These are phyloP conservation scores for Mus pahari DNA, from an alignment of 2,113 vertebrate genomes.

Conservation along the genomic window DNA sequence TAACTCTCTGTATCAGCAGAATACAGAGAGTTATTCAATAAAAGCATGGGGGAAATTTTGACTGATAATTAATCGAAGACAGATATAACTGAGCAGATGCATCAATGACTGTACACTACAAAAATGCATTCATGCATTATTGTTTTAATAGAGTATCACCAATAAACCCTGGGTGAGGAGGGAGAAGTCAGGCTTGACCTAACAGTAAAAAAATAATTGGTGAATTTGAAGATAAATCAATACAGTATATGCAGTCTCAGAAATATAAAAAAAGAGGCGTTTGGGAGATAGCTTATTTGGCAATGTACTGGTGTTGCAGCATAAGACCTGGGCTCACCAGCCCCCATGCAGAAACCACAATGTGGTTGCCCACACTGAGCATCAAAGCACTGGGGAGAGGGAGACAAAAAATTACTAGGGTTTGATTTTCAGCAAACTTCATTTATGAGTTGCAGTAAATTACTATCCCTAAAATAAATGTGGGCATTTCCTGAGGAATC, in stretches of 20 bases:
- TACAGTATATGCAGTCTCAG: not conserved
- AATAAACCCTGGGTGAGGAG: not conserved
- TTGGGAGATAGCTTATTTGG: not conserved
- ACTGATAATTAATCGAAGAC: not conserved
- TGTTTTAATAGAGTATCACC: not conserved
- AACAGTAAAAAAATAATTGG: not conserved
- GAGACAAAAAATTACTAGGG: not conserved
- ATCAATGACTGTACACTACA: not conserved
- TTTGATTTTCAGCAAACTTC: not conserved
- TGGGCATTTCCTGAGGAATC: not conserved
- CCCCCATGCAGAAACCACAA: not conserved
- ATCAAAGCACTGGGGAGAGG: no score
- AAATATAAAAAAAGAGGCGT: not conserved
- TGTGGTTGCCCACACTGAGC: no score
- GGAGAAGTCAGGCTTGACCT: not conserved
- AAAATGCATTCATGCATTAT: not conserved
- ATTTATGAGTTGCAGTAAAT: not conserved
- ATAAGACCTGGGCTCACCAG: not conserved
- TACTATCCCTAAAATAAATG: not conserved
- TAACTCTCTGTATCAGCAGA: not conserved
- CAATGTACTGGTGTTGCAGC: not conserved
- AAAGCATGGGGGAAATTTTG: not conserved
- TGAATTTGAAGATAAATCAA: not conserved
- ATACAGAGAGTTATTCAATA: not conserved
- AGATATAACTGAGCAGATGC: not conserved